A percentile compares a stretch with the other conserved stretches of the same genome.
Conservation (phyloP, 1,140 invertebrate genomes). For the Odontomachus brunneus region DNA sequence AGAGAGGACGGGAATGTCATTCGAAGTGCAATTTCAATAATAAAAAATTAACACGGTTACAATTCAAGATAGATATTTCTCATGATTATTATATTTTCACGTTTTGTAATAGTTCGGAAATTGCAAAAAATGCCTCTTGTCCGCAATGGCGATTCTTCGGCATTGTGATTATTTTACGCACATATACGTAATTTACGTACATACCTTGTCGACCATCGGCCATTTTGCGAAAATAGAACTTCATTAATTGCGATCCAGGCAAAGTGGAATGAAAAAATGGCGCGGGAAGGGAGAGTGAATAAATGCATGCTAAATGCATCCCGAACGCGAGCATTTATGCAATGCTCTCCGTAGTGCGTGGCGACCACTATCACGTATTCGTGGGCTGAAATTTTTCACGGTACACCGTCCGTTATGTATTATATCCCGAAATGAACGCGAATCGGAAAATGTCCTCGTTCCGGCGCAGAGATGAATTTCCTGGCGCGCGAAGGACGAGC, state of each 20-base stretch:
- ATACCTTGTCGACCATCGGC: too few relatives aligned
- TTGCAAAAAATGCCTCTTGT: too few relatives aligned
- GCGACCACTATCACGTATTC: slow-evolving; percentile 20
- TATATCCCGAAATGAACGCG: neutral
- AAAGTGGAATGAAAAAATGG: slow-evolving; percentile 26
- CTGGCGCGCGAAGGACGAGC: slow-evolving; percentile 9
- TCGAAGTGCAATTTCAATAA: too few relatives aligned
- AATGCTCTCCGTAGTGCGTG: neutral
- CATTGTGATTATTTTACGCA: too few relatives aligned
- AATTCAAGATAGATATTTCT: too few relatives aligned
- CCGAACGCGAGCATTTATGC: slow-evolving; percentile 25
- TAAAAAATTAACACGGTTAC: too few relatives aligned
- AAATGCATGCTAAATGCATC: slow-evolving; percentile 13
- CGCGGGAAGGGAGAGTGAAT: neutral
- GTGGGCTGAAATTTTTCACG: slow-evolving; percentile 15
- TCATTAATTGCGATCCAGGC: neutral
- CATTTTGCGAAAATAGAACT: slow-evolving; percentile 21
- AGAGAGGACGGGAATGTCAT: too few relatives aligned
- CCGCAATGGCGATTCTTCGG: too few relatives aligned
- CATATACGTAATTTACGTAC: too few relatives aligned
- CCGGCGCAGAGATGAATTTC: neutral
- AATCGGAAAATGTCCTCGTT: slow-evolving; percentile 1
- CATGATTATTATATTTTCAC: too few relatives aligned
- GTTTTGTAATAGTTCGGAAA: too few relatives aligned
- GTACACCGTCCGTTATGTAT: neutral